Evolutionary conservation across 30 jellyfish, hydroid and myxozoan species (phyloP), one percentile per base, ranked within the genome.

Genomic region (Aurelia sp.): DNA sequence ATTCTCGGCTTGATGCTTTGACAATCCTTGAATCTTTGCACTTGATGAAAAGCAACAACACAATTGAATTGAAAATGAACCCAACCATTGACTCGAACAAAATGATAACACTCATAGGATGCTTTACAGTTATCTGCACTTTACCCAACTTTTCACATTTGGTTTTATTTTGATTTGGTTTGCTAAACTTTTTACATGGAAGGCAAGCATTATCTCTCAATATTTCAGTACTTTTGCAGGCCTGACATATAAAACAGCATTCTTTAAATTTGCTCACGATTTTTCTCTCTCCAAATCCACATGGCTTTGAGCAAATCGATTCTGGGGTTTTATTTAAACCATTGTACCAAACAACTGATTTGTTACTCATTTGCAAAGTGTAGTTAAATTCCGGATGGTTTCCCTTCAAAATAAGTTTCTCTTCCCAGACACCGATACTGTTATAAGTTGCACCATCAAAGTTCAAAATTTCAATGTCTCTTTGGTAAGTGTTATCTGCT

Each of bases 1-100:
- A 74, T 74, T 86, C 95, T 4, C 95, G 74, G 50, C 95, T 70
- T n/a, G 95, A 86, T 48, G 95, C 75, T 55, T 86, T 86, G 74
- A 86, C 89, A 33, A 86, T 47, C n/a, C 68, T 63, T n/a, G 79
- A 62, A 17, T 86, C 78, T 48, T 48, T 62, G 63, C 62, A 72
- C 40, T 74, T 74, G 51, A 86, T 37, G 58, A 73, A 86, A 3
- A 86, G 33, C 7, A 27, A 40, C 23, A 75, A 63, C 15, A 74
- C 86, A 22, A 75, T 13, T 11, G 89, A 17, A 35, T 87, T 73
- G 6, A 75, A 22, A 4, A 27, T 22, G 40, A 86, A 13, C 1
- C 95, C 95, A 18, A 86, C n/a, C 57, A 18, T n/a, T 0, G 89
- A 86, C 31, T 52, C 68, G 3, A 21, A 48, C 19, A 86, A 8